Percentiles rank a stretch among this genome's conserved stretches.
Evolutionary conservation across 2,888 invertebrate species (phyloP).

Genomic region (Cosmia pyralina): DNA sequence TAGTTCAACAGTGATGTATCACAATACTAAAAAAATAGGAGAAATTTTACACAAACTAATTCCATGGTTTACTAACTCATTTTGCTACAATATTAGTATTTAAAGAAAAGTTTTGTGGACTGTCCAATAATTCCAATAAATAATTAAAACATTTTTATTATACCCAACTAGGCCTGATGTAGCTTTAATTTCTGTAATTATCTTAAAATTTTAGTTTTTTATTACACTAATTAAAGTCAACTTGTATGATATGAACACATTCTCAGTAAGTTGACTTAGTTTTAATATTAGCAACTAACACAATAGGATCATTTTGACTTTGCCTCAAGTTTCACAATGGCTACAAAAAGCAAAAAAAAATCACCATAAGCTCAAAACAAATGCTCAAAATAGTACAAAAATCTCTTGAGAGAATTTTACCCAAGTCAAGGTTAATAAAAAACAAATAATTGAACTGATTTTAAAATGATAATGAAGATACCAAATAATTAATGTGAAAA

Average conservation of each 20-base stretch:
- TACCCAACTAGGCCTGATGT: not conserved
- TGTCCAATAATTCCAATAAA: not conserved
- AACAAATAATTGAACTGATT: slow-evolving; percentile 1
- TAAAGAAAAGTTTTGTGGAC: not conserved
- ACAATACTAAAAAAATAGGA: not conserved
- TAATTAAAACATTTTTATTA: not conserved
- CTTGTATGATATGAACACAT: not conserved
- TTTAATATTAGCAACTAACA: not conserved
- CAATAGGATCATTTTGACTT: not conserved
- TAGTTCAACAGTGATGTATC: not conserved
- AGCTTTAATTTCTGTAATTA: not conserved
- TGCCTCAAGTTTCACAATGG: not conserved
- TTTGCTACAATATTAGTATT: not conserved
- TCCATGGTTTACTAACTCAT: not conserved
- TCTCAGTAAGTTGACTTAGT: not conserved
- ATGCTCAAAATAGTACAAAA: not conserved
- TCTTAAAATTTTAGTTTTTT: not conserved
- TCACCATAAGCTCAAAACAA: not conserved
- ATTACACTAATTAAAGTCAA: not conserved
- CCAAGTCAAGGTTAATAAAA: slow-evolving; percentile 2
- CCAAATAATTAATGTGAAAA: not conserved
- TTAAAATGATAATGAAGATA: not conserved
- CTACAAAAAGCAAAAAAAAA: not conserved
- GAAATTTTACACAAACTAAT: not conserved
- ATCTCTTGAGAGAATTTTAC: not conserved